A percentile compares a stretch with the other conserved stretches of the same genome.
Evolutionary conservation across 2,888 invertebrate genomes (phyloP).

Genomic region (Cantharis flavilabris): DNA sequence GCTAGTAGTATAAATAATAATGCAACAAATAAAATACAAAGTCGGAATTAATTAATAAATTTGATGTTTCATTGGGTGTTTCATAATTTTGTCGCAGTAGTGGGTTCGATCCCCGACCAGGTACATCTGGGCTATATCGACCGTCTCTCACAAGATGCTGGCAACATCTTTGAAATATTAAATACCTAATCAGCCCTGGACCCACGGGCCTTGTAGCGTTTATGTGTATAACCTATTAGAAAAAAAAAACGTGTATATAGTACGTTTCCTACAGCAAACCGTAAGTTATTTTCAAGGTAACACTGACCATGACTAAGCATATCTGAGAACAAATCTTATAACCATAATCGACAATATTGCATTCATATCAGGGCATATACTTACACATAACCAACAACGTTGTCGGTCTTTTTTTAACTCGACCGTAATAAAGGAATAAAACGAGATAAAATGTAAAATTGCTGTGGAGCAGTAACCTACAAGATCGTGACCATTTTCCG

Average conservation of each 20-base stretch:
- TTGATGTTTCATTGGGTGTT: no score
- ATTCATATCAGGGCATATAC: constrained; percentile 29
- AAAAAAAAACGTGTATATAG: background rate
- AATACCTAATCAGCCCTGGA: no score
- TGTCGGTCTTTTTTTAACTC: constrained; percentile 8
- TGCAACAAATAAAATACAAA: no score
- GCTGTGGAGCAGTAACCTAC: constrained; percentile 24
- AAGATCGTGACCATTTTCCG: constrained; percentile 28
- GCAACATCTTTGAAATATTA: no score
- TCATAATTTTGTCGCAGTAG: no score
- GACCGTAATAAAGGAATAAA: background rate
- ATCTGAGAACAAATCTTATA: constrained; percentile 32
- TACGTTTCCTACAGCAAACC: background rate
- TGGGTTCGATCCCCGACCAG: no score
- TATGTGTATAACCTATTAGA: background rate
- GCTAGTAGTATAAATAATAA: no score
- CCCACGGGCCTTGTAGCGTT: no score
- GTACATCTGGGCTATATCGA: no score
- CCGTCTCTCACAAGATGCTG: no score
- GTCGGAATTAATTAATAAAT: no score
- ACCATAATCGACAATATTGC: constrained; percentile 28
- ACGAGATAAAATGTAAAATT: constrained; percentile 7
- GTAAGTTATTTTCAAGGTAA: constrained; percentile 21
- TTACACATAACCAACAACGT: constrained; percentile 23
- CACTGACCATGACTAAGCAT: constrained; percentile 32